Conservation (phyloP, 2,888 invertebrate species). For the Linhomoeus sp. region DNA sequence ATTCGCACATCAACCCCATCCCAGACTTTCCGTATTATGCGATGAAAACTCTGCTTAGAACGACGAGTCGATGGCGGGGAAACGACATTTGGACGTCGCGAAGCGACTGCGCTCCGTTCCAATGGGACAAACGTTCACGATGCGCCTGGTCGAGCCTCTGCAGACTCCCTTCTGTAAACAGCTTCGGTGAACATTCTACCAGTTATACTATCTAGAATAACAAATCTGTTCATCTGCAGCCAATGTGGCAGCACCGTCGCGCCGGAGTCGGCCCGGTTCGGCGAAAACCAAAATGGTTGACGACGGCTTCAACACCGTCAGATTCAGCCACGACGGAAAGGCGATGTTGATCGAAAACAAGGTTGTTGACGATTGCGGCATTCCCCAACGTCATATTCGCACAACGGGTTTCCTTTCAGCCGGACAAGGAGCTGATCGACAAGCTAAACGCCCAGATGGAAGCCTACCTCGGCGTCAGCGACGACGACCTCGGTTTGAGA, state of each 20-base stretch:
- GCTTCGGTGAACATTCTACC: neutral
- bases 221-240: too few species aligned
- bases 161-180: constrained; percentile 62
- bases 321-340: neutral
- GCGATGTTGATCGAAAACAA: neutral
- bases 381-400: too few species aligned
- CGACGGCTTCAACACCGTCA: constrained; percentile 1
- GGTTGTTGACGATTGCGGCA: constrained; percentile 5
- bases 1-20: neutral
- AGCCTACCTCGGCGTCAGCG: constrained; percentile 88
- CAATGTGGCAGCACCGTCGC: neutral
- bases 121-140: constrained; percentile 60
- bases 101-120: constrained; percentile 77
- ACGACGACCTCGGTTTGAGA: constrained; percentile 59
- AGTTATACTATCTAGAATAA: too few species aligned
- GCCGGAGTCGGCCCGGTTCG: neutral
- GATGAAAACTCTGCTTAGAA: constrained; percentile 30
- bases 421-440: constrained; percentile 61
- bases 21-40: neutral
- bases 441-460: constrained; percentile 78
- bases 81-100: constrained; percentile 89
- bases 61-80: constrained; percentile 58
- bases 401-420: constrained; percentile 37
- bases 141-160: constrained; percentile 72
- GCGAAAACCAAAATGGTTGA: constrained; percentile 1